These are phyloP conservation scores for Brachionichthys hirsutus DNA, from an alignment of 2,113 vertebrate species.

Conservation along the genomic window DNA sequence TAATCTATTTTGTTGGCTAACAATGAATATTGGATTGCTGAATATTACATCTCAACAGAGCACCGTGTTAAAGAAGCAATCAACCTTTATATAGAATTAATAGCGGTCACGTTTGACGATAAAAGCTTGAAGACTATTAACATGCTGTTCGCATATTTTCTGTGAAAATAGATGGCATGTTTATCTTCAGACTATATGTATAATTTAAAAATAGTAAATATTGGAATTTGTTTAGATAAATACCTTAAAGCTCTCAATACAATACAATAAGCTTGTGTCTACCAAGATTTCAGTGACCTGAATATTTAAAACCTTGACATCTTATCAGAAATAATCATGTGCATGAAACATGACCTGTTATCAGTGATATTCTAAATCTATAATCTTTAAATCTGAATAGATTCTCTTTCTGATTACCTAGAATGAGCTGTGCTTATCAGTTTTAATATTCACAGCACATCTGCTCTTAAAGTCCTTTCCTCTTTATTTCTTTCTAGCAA, in stretches of 20 bases:
- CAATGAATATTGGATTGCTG: not conserved
- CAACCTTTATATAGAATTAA: not conserved
- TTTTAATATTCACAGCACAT: constrained; percentile 6
- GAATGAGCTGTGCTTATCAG: constrained; percentile 20
- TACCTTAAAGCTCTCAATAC: too few species aligned
- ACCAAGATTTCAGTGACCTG: too few species aligned
- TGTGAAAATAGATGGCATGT: not conserved
- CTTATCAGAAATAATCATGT: not conserved
- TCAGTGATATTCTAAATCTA: not conserved
- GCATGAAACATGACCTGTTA: not conserved
- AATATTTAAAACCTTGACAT: too few species aligned
- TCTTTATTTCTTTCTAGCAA: not conserved
- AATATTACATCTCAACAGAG: not conserved
- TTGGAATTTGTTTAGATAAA: too few species aligned
- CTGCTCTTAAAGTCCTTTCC: not conserved
- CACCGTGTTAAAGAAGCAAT: not conserved
- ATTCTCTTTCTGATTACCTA: not conserved
- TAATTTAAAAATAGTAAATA: too few species aligned
- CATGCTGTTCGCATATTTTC: too few species aligned
- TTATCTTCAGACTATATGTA: too few species aligned
- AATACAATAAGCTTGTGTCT: too few species aligned
- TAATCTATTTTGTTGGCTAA: not conserved
- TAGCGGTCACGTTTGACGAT: too few species aligned
- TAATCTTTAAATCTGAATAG: constrained; percentile 8
- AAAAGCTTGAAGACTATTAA: not conserved